These are phyloP conservation scores for Patagioenas fasciata DNA, from an alignment of 2,113 vertebrate genomes.

Conservation along the genomic window DNA sequence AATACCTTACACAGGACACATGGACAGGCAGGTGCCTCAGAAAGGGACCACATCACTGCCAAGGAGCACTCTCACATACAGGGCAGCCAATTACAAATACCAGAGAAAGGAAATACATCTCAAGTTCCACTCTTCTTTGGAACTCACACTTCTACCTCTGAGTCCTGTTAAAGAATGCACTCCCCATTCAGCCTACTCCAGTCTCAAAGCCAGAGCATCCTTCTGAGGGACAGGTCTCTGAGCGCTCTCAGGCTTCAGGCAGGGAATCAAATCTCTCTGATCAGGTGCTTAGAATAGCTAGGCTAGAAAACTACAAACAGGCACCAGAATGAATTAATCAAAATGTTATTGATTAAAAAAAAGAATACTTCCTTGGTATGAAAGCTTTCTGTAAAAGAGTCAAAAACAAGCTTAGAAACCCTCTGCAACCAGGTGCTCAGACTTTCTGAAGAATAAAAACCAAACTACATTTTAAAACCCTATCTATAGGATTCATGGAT, in stretches of 20 bases:
- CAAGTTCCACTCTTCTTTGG: not conserved
- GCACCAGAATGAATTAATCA: not conserved
- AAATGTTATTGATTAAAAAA: not conserved
- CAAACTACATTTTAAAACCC: not conserved
- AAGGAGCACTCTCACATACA: not conserved
- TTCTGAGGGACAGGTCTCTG: not conserved
- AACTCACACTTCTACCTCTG: not conserved
- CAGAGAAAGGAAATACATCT: not conserved
- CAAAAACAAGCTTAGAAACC: not conserved
- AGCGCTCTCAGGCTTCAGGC: not conserved
- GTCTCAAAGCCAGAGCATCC: not conserved
- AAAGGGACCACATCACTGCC: not conserved
- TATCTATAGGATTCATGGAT: not conserved
- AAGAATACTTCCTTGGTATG: accelerated
- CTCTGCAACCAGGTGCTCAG: not conserved
- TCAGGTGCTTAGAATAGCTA: not conserved
- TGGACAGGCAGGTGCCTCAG: not conserved
- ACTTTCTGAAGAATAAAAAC: not conserved
- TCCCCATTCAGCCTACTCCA: not conserved
- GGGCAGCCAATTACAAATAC: not conserved
- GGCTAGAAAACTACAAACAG: not conserved
- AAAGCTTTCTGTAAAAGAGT: not conserved
- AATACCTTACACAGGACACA: not conserved
- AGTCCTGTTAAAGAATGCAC: not conserved
- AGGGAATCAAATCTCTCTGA: not conserved